Conservation (phyloP, 2,113 vertebrate genomes). For the Gnathonemus echidnorhynchus region DNA sequence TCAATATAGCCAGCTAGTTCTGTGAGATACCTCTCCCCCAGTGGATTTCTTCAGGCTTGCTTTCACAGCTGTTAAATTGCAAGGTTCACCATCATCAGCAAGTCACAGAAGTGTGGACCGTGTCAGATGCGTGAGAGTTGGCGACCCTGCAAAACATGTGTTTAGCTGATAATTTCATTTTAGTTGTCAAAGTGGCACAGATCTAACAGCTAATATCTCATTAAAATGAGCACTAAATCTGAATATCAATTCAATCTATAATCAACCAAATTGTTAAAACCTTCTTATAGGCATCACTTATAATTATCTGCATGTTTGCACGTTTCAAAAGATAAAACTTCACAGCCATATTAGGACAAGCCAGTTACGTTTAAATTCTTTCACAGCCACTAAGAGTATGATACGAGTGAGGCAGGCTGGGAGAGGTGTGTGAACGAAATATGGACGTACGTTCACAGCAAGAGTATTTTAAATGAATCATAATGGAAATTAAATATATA, state of each 20-base stretch:
- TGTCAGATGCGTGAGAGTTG: neutral
- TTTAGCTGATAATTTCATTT: neutral
- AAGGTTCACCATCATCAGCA: neutral
- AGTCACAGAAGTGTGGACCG: neutral
- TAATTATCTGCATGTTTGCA: neutral
- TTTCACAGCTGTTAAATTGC: neutral
- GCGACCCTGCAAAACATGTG: neutral
- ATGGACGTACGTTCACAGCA: neutral
- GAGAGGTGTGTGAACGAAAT: neutral
- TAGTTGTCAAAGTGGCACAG: neutral
- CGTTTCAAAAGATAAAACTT: neutral
- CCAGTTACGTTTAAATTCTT: neutral
- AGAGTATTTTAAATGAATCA: neutral
- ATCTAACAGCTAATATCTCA: neutral
- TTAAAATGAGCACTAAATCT: neutral
- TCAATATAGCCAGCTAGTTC: neutral
- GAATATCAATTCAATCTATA: neutral
- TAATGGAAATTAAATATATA: neutral
- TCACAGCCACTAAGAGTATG: neutral
- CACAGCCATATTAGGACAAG: neutral
- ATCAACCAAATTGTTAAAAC: neutral
- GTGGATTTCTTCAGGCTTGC: neutral
- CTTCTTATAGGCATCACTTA: neutral
- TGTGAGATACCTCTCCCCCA: neutral
- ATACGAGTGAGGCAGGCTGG: neutral